A percentile compares a stretch with the other conserved stretches of the same genome.
These are phyloP conservation scores for Chromobotia macracanthus DNA, from an alignment of 2,797 vertebrate species.

Conservation along the genomic window DNA sequence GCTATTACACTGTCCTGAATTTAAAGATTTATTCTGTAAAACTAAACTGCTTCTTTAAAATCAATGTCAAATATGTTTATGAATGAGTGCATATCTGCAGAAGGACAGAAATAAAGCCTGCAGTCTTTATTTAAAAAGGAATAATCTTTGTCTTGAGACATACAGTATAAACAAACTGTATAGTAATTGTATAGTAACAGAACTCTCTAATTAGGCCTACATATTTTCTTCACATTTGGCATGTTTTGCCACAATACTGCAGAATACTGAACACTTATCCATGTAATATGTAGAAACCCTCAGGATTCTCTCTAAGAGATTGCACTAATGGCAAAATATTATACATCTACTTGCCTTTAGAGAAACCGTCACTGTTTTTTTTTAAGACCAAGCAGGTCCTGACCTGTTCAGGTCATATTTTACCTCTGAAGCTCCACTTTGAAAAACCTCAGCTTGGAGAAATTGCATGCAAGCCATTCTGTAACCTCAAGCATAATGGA, in stretches of 20 bases:
- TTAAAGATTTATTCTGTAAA: neutral
- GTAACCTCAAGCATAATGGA: slow-evolving; percentile 67
- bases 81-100: neutral
- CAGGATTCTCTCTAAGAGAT: neutral
- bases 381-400: neutral
- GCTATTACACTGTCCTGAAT: neutral
- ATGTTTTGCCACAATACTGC: too few species aligned
- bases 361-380: neutral
- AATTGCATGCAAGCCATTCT: slow-evolving; percentile 56
- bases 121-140: too few species aligned
- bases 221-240: too few species aligned
- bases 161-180: neutral
- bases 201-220: neutral
- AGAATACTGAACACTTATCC: neutral
- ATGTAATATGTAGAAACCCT: neutral
- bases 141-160: neutral
- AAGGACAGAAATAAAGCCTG: neutral
- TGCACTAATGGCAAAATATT: neutral
- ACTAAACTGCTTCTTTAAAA: neutral
- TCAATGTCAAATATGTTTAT: slow-evolving; percentile 1
- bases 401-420: slow-evolving; percentile 16
- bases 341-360: neutral
- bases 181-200: neutral
- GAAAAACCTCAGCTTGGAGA: slow-evolving; percentile 14
- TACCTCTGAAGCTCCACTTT: slow-evolving; percentile 18